Evolutionary conservation across 2,888 invertebrate species (phyloP), one percentile per base, ranked within the genome.

Genomic region (Heteromyza rotundicornis): DNA sequence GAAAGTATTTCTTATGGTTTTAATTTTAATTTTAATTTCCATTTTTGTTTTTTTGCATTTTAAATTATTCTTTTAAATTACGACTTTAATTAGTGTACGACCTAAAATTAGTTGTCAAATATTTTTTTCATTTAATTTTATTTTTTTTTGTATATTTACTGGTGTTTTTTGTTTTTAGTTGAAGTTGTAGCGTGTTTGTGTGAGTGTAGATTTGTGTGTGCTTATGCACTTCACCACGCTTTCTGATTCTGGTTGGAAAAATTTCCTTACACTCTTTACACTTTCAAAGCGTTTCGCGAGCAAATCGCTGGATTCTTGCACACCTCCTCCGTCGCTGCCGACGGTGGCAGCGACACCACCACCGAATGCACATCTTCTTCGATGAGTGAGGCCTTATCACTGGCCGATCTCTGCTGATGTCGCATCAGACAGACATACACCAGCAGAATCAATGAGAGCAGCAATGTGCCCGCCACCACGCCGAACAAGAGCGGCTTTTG

Each of bases 401-500:
- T 71, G 32, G 68, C 23, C n/a, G 64, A 57, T 10, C 69, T 64
- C 53, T 68, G 68, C 3, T 72, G 70, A 2, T 67, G 71, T 3
- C 70, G 68, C 64, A 71, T 59, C 12, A 73, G 60, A 59, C 73
- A 73, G 5, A 71, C 59, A 59, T 73, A 75, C 32, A 72, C 64
- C 14, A 72, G 58, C 2, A 76, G 62, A 40, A 78, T 64, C 16
- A 76, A 36, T 32, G 70, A 66, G 19, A 78, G 60, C 58, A 77
- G 63, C 24, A 74, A 58, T 5, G 70, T 72, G 23, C 74, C 77
- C 17, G 73, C 72, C 17, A 73, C 66, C 61, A 76, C 67, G 23
- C 76, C 76, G 59, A 75, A 75, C 14, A 77, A 62, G 19, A 78
- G 59, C 7, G 78, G 76, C 40, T 72, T 75, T 22, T 77, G 77